A percentile compares a stretch with the other conserved stretches of the same genome.
phyloP scores from a whole-genome alignment of 1,140 invertebrate species.

The Meteorus sp. region DNA sequence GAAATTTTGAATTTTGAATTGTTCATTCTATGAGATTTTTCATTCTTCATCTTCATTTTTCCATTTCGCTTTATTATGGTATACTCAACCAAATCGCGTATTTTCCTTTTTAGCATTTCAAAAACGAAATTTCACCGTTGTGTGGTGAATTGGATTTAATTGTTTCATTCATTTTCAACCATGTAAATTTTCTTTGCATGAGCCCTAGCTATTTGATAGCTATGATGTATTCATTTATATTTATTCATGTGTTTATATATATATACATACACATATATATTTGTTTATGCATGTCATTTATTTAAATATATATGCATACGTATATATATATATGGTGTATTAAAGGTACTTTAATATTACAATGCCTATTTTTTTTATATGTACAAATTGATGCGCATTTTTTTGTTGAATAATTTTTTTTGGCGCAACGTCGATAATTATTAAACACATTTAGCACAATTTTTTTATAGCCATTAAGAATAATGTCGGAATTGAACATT shows the following conservation, averaged over 20 bases:
- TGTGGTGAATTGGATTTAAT: constrained; percentile 41
- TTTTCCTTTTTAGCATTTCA: no score
- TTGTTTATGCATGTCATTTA: no score
- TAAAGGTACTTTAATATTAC: constrained; percentile 31
- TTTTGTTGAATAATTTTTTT: not conserved
- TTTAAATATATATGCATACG: no score
- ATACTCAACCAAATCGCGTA: no score
- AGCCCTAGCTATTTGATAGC: constrained; percentile 55
- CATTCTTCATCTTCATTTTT: no score
- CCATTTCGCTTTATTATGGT: no score
- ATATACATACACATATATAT: not conserved
- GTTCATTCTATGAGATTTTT: no score
- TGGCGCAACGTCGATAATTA: not conserved
- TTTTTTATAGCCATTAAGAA: no score
- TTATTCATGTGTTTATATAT: not conserved
- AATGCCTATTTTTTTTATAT: constrained; percentile 23
- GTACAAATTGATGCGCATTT: constrained; percentile 12
- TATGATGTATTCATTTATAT: constrained; percentile 38
- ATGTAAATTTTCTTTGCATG: constrained; percentile 53
- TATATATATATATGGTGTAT: constrained; percentile 28
- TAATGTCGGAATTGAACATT: no score
- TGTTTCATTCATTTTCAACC: constrained; percentile 45
- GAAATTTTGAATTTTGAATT: no score
- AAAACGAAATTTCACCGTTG: constrained; percentile 13
- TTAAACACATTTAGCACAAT: no score